Conservation (phyloP, 2,113 vertebrate genomes). For the Notiomystis cincta region DNA sequence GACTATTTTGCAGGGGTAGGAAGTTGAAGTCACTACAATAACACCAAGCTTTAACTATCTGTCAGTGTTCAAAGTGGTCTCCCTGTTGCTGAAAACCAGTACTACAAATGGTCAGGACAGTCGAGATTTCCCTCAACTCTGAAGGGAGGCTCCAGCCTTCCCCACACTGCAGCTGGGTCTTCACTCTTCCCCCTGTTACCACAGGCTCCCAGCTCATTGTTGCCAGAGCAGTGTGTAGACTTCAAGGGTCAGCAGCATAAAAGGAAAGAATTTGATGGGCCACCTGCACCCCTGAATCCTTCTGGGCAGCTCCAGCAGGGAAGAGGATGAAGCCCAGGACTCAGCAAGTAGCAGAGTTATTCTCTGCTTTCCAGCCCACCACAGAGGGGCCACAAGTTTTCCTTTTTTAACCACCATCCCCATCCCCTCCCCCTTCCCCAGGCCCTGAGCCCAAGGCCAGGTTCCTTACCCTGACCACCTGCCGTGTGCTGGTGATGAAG, state of each 20-base stretch:
- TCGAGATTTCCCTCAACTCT: rapidly evolving
- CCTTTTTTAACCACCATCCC: not conserved
- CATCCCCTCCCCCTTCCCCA: not conserved
- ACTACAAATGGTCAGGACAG: not conserved
- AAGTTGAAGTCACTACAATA: not conserved
- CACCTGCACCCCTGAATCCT: not conserved
- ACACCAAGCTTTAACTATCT: not conserved
- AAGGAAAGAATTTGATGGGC: not conserved
- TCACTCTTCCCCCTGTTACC: not conserved
- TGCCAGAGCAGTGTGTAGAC: not conserved
- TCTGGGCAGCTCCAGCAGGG: rapidly evolving
- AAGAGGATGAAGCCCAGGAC: not conserved
- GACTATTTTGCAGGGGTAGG: not conserved
- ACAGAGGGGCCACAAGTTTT: not conserved
- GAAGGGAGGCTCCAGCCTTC: not conserved
- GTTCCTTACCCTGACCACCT: conserved; percentile 85
- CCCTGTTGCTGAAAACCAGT: not conserved
- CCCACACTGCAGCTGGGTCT: not conserved
- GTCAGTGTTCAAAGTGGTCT: not conserved
- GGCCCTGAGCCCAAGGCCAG: not conserved
- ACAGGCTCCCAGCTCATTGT: not conserved
- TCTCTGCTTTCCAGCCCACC: not conserved
- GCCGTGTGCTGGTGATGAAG: conserved; percentile 90
- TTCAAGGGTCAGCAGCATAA: not conserved
- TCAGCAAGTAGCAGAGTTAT: not conserved